Conservation (phyloP, 2,113 vertebrate species). For the Emydocephalus ijimae region DNA sequence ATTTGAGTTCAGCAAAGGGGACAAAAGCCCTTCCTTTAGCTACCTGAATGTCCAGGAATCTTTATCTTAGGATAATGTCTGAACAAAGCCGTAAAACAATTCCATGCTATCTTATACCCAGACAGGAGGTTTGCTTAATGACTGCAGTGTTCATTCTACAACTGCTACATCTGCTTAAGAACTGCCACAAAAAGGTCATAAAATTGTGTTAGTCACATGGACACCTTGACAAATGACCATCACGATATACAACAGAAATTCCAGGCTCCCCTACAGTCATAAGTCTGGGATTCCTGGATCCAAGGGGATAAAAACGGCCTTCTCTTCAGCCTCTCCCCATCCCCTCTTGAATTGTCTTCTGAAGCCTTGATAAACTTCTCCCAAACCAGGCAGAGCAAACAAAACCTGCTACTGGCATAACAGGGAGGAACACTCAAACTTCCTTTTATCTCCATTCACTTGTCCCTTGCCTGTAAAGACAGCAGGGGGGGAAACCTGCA, state of each 20-base stretch:
- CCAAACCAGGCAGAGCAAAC: background rate
- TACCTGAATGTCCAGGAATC: background rate
- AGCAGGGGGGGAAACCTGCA: background rate
- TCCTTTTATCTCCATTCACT: background rate
- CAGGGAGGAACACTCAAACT: background rate
- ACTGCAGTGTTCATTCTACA: background rate
- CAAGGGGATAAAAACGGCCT: background rate
- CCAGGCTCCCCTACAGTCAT: background rate
- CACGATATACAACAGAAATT: background rate
- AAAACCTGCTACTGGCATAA: background rate
- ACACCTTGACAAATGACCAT: background rate
- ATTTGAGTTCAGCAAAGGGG: background rate
- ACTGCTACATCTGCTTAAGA: background rate
- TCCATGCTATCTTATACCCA: background rate
- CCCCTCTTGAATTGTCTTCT: background rate
- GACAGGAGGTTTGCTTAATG: background rate
- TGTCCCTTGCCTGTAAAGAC: background rate
- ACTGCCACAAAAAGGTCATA: background rate
- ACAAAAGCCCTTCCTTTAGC: background rate
- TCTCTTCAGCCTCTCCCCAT: background rate
- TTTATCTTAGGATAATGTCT: background rate
- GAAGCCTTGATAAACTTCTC: background rate
- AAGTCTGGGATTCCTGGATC: background rate
- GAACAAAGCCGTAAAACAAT: background rate
- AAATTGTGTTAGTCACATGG: background rate